A percentile compares a stretch with the other conserved stretches of the same genome.
Conservation (phyloP, 2,113 vertebrate genomes). For the Mobula hypostoma region DNA sequence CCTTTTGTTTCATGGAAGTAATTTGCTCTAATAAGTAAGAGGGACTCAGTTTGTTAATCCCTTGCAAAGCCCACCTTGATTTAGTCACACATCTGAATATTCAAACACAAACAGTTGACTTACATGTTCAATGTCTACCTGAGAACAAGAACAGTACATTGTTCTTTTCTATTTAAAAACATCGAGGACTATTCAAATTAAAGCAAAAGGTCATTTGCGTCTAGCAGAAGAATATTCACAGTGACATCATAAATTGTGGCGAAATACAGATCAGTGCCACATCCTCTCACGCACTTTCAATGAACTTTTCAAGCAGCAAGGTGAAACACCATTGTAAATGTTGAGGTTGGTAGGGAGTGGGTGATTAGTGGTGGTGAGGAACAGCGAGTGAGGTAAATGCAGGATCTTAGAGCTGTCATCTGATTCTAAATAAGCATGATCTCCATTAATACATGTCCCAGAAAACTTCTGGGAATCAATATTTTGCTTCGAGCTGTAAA, state of each 20-base stretch:
- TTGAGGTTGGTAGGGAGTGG: constrained; percentile 22
- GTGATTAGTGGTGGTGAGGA: neutral
- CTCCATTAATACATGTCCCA: constrained; percentile 40
- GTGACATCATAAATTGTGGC: neutral
- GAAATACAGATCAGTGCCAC: constrained; percentile 20
- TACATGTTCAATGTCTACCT: neutral
- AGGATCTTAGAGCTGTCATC: constrained; percentile 41
- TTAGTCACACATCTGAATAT: neutral
- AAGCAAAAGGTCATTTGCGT: neutral
- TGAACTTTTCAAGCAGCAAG: constrained; percentile 25
- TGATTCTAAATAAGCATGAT: constrained; percentile 44
- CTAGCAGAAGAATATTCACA: constrained; percentile 24
- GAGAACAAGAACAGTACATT: neutral
- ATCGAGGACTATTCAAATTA: neutral
- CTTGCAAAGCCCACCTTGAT: neutral
- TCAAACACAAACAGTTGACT: neutral
- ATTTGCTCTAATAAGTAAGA: neutral
- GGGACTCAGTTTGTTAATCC: neutral
- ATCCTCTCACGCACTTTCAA: constrained; percentile 37
- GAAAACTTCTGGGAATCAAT: constrained; percentile 45
- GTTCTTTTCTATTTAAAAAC: constrained; percentile 1
- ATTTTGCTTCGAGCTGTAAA: constrained; percentile 40
- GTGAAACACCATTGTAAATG: constrained; percentile 39
- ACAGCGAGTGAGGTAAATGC: neutral
- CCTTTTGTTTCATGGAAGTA: constrained; percentile 9